A percentile compares a stretch with the other conserved stretches of the same genome.
Evolutionary conservation across 2,797 vertebrate species (phyloP).

Genomic region (Yasuhikotakia modesta): DNA sequence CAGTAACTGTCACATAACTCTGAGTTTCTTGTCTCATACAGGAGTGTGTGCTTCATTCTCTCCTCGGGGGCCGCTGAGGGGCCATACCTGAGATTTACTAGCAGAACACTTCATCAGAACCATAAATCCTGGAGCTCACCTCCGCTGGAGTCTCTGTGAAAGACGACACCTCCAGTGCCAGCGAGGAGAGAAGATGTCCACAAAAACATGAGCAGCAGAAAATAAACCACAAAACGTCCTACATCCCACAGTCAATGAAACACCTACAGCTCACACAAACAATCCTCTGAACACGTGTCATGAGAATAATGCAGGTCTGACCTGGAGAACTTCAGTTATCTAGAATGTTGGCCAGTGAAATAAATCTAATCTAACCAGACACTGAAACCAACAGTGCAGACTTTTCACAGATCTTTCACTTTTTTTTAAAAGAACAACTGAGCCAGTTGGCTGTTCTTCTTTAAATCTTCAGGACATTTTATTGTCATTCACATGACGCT

Average conservation of each 20-base stretch:
- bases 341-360: not conserved
- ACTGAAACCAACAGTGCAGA: too few relatives aligned
- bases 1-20: too few relatives aligned
- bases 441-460: not conserved
- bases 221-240: too few relatives aligned
- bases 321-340: not conserved
- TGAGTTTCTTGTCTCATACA: not conserved
- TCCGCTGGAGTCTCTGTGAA: constrained; percentile 72
- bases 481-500: not conserved
- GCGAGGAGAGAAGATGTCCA: constrained; percentile 45
- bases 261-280: not conserved
- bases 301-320: not conserved
- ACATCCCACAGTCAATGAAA: not conserved
- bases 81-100: constrained; percentile 69
- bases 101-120: constrained; percentile 74
- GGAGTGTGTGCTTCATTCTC: constrained; percentile 8
- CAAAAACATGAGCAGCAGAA: not conserved
- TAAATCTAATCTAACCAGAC: too few relatives aligned
- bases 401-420: too few relatives aligned
- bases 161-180: constrained; percentile 64
- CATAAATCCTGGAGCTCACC: constrained; percentile 67
- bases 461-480: not conserved
- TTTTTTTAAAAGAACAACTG: not conserved
- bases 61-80: constrained; percentile 16
- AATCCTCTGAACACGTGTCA: not conserved